Evolutionary conservation across 2,888 invertebrate genomes (phyloP), one percentile per base, ranked within the genome.

Genomic region (Anarsia innoxiella): DNA sequence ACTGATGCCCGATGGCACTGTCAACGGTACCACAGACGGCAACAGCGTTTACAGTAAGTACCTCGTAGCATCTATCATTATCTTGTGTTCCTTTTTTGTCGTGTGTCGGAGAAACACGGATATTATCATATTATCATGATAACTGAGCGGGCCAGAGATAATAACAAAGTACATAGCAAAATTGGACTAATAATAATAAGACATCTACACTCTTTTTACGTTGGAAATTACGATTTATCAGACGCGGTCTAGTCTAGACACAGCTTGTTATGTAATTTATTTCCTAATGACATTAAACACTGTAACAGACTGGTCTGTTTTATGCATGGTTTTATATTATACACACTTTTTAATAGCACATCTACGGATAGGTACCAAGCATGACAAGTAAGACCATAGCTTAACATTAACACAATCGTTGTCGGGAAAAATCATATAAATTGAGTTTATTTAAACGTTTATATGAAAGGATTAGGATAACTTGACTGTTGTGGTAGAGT

Each of bases 1-100:
- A 85, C 87, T 94, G 60, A 83, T 93, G 80, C 92, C 92, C 54
- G 93, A 93, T 85, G 94, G 94, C 74, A 91, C 91, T 59, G 93
- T 94, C 78, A 93, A 93, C 86, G 93, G 94, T 57, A 93, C 93
- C 69, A 88, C 87, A 67, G 90, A 93, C 74, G 91, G 90, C 83
- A 88, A 87, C 72, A 93, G 92, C 85, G 90, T 91, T 85, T 92
- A 92, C 89, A 93, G 94, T 94, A 72, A 94, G 93, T 93, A 51
- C 37, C 4, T 25, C 4, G 2, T 3, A 9, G 8, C 25, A 9
- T n/a, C n/a, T 9, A 25, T n/a, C 19, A 19, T 19, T 19, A 19
- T 19, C 19, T 19, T 5, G 3, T 19, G 4, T 5, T 5, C 19
- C 3, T 6, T 19, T 19, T 19, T 19, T 19, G 19, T 6, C 19